phyloP scores from a whole-genome alignment of 2,797 vertebrate species.

The Manis crassicaudata region DNA sequence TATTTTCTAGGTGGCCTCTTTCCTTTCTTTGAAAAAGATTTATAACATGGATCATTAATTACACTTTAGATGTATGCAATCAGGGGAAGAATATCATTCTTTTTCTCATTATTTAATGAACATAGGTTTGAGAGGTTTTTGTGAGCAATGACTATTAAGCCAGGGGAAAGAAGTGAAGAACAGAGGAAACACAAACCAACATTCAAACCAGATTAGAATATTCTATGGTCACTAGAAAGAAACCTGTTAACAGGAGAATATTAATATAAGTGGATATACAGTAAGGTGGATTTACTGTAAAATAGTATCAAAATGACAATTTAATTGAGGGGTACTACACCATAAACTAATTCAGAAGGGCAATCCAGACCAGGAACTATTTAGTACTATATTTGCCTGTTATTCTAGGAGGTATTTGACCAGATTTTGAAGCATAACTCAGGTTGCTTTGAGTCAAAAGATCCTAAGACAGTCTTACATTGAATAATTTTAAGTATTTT shows the following conservation, averaged over 20 bases:
- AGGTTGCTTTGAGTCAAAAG: neutral
- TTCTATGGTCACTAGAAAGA: neutral
- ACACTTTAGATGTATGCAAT: neutral
- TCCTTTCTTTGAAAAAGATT: neutral
- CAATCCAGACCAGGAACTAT: neutral
- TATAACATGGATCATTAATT: neutral
- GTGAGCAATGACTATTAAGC: neutral
- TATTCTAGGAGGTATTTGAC: neutral
- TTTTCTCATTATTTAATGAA: neutral
- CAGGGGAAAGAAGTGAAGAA: neutral
- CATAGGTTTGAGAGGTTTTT: neutral
- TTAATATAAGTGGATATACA: neutral
- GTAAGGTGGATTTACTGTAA: neutral
- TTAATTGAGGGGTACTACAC: neutral
- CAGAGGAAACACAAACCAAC: neutral
- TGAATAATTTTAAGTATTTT: neutral
- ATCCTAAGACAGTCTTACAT: neutral
- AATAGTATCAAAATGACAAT: neutral
- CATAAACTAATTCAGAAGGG: neutral
- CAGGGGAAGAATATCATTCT: neutral
- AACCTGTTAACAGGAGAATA: neutral
- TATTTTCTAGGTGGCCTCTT: neutral
- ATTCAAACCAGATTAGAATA: neutral
- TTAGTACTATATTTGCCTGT: neutral
- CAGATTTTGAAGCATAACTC: neutral